Conservation (phyloP, 2,113 vertebrate genomes). For the Genyomyrus donnyi region DNA sequence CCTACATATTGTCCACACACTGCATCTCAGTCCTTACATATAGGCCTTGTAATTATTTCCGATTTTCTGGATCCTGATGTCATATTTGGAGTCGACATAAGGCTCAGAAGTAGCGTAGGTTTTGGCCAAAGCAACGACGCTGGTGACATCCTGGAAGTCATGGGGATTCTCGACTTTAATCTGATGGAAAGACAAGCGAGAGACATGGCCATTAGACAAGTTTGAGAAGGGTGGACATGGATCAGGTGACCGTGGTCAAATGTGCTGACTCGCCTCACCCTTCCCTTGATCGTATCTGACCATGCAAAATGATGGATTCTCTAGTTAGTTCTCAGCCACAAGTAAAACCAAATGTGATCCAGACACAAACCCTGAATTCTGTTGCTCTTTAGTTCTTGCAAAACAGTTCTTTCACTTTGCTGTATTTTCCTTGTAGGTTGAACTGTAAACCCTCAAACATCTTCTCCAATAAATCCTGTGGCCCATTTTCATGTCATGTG, state of each 20-base stretch:
- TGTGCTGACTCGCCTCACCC: background rate
- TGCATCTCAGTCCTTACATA: slow-evolving; percentile 71
- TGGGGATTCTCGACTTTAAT: slow-evolving; percentile 91
- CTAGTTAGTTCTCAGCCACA: background rate
- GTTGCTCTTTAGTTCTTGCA: background rate
- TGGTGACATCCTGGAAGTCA: slow-evolving; percentile 91
- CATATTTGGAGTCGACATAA: slow-evolving; percentile 89
- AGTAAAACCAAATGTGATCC: background rate
- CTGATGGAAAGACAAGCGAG: slow-evolving; percentile 46
- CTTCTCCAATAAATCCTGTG: background rate
- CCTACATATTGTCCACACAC: background rate
- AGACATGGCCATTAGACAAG: background rate
- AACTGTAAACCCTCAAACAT: background rate
- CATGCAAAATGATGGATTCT: background rate
- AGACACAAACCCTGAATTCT: background rate
- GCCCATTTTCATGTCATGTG: background rate
- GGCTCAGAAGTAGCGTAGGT: slow-evolving; percentile 88
- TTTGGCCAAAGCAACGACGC: slow-evolving; percentile 83
- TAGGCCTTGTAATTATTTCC: slow-evolving; percentile 97
- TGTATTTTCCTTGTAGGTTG: background rate
- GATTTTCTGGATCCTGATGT: slow-evolving; percentile 95
- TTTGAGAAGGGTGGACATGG: background rate
- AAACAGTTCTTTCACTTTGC: background rate
- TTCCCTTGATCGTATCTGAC: background rate
- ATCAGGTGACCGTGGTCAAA: background rate